These are phyloP conservation scores for Ommatoiulus sabulosus DNA, from an alignment of 2,888 invertebrate genomes.

Conservation along the genomic window DNA sequence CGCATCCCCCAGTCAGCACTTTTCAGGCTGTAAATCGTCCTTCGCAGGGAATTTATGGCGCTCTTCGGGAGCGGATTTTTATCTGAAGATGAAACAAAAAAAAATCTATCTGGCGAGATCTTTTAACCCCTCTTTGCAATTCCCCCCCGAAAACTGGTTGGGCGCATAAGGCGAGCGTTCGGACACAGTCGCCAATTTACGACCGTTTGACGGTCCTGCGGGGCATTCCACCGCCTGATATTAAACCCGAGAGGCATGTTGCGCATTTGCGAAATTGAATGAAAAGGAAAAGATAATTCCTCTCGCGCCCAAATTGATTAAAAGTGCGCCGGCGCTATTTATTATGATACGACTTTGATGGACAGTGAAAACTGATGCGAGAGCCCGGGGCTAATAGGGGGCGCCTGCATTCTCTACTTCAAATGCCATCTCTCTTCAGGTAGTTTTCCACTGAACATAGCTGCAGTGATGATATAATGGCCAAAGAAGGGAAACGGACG, in stretches of 20 bases:
- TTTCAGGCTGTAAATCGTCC: conserved; percentile 31
- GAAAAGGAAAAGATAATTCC: background rate
- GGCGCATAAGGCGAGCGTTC: background rate
- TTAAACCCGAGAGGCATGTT: background rate
- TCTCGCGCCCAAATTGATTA: background rate
- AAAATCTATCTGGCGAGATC: conserved; percentile 34
- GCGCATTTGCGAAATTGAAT: conserved; percentile 36
- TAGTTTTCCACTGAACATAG: too few relatives aligned
- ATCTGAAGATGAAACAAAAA: conserved; percentile 23
- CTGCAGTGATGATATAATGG: too few relatives aligned
- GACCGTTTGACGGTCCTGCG: background rate
- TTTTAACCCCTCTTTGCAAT: conserved; percentile 40
- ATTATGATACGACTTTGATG: background rate
- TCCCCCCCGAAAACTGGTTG: background rate
- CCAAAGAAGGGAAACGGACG: too few relatives aligned
- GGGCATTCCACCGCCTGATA: conserved; percentile 7
- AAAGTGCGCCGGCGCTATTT: background rate
- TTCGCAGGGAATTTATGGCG: background rate
- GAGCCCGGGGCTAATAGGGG: background rate
- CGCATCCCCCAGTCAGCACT: conserved; percentile 36
- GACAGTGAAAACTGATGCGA: background rate
- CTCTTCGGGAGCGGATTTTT: conserved; percentile 11
- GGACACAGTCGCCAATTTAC: conserved; percentile 36
- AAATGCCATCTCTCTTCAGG: too few relatives aligned
- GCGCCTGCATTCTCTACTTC: background rate